phyloP scores from a whole-genome alignment of 2,888 invertebrate genomes.

The Tridacna gigas region DNA sequence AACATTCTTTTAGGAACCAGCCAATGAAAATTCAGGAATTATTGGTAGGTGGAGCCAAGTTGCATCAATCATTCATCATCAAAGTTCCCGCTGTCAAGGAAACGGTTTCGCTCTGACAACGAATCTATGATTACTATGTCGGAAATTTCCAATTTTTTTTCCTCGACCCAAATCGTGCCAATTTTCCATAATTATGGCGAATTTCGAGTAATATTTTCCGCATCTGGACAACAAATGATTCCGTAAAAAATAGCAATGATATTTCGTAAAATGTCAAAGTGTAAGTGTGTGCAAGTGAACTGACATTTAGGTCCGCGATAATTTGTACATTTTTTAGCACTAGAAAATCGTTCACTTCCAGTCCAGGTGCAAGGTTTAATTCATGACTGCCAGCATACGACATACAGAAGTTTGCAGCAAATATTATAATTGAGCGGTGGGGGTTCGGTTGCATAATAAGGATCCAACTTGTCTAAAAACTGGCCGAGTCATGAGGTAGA shows the following conservation, averaged over 20 bases:
- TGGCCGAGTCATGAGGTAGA: no score
- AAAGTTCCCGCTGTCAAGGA: slow-evolving; percentile 46
- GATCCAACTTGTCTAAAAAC: no score
- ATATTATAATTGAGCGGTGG: no score
- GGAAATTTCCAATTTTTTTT: not conserved
- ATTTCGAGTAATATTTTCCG: not conserved
- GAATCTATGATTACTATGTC: slow-evolving; percentile 5
- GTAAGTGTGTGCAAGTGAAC: no score
- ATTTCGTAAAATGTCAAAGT: slow-evolving; percentile 10
- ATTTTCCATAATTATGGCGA: slow-evolving; percentile 14
- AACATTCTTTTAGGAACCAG: not conserved
- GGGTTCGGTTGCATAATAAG: no score
- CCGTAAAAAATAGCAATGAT: not conserved
- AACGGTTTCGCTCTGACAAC: slow-evolving; percentile 30
- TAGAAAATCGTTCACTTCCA: no score
- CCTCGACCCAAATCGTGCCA: slow-evolving; percentile 1
- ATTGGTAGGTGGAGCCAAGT: slow-evolving; percentile 58
- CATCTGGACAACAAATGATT: slow-evolving; percentile 3
- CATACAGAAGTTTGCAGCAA: no score
- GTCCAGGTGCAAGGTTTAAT: no score
- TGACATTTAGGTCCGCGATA: no score
- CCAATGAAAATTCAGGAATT: not conserved
- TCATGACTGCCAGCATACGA: no score
- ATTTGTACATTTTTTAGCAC: no score
- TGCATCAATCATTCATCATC: slow-evolving; percentile 56